These are phyloP conservation scores for Drosophila limbata DNA, from an alignment of 2,888 invertebrate species.

Conservation along the genomic window DNA sequence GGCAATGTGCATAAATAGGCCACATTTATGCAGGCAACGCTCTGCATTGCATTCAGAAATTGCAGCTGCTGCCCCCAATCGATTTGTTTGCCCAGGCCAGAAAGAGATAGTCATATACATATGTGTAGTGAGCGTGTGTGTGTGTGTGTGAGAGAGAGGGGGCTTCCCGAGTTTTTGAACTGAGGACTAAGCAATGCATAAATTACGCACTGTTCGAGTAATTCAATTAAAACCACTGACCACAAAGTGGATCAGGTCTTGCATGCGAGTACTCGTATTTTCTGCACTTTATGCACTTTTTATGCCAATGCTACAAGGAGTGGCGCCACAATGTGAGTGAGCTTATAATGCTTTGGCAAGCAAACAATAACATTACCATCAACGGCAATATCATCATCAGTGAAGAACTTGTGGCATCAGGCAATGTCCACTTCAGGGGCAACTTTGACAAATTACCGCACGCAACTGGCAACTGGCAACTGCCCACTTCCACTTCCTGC, in stretches of 20 bases:
- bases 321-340: background rate
- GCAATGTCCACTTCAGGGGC: constrained; percentile 19
- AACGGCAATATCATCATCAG: constrained; percentile 18
- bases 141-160: background rate
- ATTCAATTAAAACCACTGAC: constrained; percentile 69
- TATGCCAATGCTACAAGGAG: constrained; percentile 6
- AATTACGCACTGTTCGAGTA: constrained; percentile 62
- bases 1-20: constrained; percentile 53
- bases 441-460: constrained; percentile 69
- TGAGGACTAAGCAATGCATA: constrained; percentile 67
- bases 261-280: constrained; percentile 43
- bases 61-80: constrained; percentile 40
- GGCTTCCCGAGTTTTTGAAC: too few species aligned
- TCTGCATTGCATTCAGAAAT: constrained; percentile 34
- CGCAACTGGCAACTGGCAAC: constrained; percentile 5
- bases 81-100: constrained; percentile 47
- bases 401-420: constrained; percentile 12
- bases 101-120: background rate
- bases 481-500: background rate
- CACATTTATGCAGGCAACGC: constrained; percentile 56
- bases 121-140: background rate
- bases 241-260: constrained; percentile 21
- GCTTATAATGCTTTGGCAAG: constrained; percentile 3
- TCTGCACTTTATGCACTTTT: constrained; percentile 43
- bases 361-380: constrained; percentile 28